Base-by-base conservation (phyloP, 2,797 vertebrate species). In the Coracias cyanogaster region DNA sequence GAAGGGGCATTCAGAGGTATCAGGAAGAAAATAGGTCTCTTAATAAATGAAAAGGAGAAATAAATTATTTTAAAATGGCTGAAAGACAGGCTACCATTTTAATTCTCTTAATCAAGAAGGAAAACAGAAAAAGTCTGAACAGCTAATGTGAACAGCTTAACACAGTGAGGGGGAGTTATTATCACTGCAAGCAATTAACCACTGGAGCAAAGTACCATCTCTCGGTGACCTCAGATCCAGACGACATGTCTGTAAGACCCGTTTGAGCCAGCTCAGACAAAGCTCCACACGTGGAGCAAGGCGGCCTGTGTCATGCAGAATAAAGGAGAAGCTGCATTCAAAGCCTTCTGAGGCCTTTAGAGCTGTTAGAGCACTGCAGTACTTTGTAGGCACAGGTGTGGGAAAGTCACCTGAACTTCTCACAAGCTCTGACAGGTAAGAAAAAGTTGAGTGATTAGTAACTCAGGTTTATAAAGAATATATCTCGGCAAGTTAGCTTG, bases 21-120 rank as follows among this genome's bases (percentile, higher is more conserved):
- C 43, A 71, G 26, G 54, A 87, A 81, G 58, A 85, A 90, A 86
- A 70, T 0, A 66, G 4, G 14, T 64, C 13, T 60, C 52, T 64
- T 76, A 84, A 86, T 43, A 92, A 82, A 92, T 37, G 5, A 82
- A 89, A 90, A 69, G 20, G 10, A 83, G 20, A 64, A 78, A 86
- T 89, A 64, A 93, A 70, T 83, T 93, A 84, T 77, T 91, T 3
- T 78, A 72, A 85, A 86, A 81, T 28, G 24, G 54, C 61, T 91
- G 74, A 86, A 46, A 87, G 46, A 90, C 10, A 48, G 33, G 17
- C 26, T 83, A n/a, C 16, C 26, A 93, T 61, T 86, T 39, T 1
- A 93, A 91, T 46, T 54, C 67, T 48, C 51, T 91, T 81, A 41
- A 82, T 49, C 58, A 62, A 57, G 54, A 82, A 89, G 26, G n/a